Evolutionary conservation across 2,888 invertebrate genomes (phyloP), one percentile per base, ranked within the genome.

Genomic region (Polyploca ridens): DNA sequence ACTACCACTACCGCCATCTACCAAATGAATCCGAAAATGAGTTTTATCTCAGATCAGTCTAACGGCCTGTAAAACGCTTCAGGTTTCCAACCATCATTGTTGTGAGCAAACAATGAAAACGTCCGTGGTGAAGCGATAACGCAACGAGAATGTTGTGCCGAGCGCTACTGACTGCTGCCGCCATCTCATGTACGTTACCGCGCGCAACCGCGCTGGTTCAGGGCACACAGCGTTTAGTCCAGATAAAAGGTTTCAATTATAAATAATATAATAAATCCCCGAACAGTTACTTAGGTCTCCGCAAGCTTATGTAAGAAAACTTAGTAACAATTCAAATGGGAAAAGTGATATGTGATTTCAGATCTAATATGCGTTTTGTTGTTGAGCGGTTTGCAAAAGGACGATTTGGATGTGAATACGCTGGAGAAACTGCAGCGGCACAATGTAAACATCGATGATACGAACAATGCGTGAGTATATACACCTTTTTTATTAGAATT

Each of bases 181-280:
- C 83, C 77, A 70, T 92, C 82, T 84, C 90, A 92, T 94, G 93
- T 94, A 93, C 89, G 93, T 93, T 91, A 75, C 76, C 82, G 79
- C 80, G 83, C 76, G 81, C 79, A 74, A 79, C 78, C 77, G 87
- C 84, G 74, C 79, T 80, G 79, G 80, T 77, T 81, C 86, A 82
- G 80, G 78, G 76, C 77, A 70, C 85, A 68, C 82, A 80, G 69
- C 86, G 83, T 77, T 83, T 85, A 84, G 83, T 82, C 77, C 87
- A 86, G 74, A 88, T 89, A 92, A 91, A 93, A 92, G 93, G 93
- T 93, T 89, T 78, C 83, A 82, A 79, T 75, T 81, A 77, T 71
- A 83, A 77, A 77, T 79, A 79, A 82, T 80, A 75, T 60, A 41
- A 62, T 63, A 54, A 14, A 8, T 54, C 54, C 54, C 54, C 19